These are phyloP conservation scores for Sitophilus oryzae DNA, from an alignment of 1,140 invertebrate genomes.

Conservation along the genomic window DNA sequence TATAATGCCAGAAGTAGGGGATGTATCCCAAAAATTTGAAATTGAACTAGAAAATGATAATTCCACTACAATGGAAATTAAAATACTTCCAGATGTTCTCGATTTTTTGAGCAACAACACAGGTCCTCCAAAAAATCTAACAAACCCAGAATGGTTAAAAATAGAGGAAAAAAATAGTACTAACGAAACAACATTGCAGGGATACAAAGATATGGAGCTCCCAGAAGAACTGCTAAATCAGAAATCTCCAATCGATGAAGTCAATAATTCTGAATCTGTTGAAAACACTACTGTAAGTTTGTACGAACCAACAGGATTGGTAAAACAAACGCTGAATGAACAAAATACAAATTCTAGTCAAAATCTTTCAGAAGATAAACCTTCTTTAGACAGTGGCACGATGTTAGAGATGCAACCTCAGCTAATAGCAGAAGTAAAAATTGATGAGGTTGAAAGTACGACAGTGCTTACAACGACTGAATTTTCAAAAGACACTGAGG, in stretches of 20 bases:
- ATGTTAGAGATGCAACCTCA: background rate
- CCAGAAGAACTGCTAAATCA: slow-evolving; percentile 28
- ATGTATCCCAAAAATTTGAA: slow-evolving; percentile 17
- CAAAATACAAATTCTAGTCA: background rate
- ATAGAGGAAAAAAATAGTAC: background rate
- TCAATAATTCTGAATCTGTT: background rate
- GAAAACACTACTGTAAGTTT: background rate
- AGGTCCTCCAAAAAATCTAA: slow-evolving; percentile 14
- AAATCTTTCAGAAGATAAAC: background rate
- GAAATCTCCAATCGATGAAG: slow-evolving; percentile 30
- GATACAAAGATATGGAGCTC: slow-evolving; percentile 24
- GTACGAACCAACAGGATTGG: background rate
- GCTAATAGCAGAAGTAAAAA: slow-evolving; percentile 5
- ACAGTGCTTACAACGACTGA: background rate
- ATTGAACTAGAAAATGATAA: slow-evolving; percentile 13
- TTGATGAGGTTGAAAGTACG: background rate
- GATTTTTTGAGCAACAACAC: slow-evolving; percentile 29
- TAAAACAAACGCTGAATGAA: slow-evolving; percentile 6
- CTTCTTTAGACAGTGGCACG: background rate
- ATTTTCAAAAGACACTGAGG: background rate
- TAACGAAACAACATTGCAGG: slow-evolving; percentile 9
- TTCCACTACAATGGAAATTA: slow-evolving; percentile 12
- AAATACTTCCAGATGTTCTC: slow-evolving; percentile 34
- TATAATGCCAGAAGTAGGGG: slow-evolving; percentile 26
- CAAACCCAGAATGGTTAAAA: slow-evolving; percentile 31